Evolutionary conservation across 2,113 vertebrate species (phyloP).

Genomic region (Pelmatolapia mariae): DNA sequence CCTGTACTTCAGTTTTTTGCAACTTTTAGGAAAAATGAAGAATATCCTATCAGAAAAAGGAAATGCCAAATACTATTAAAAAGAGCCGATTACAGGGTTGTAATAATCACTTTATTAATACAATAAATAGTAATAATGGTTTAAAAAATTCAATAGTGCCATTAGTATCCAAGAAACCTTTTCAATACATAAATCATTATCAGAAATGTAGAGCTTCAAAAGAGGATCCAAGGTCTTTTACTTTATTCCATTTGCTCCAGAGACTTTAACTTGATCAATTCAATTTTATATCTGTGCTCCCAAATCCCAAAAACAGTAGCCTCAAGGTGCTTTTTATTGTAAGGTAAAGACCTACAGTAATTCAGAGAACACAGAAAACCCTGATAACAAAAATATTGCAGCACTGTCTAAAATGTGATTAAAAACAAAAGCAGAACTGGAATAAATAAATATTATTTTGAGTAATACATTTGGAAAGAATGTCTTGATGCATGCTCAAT

Average conservation of each 20-base stretch:
- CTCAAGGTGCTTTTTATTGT: background rate
- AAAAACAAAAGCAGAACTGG: too few species aligned
- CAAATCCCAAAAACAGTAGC: accelerated
- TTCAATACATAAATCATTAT: background rate
- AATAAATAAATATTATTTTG: too few species aligned
- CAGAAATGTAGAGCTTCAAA: background rate
- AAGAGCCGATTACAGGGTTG: accelerated
- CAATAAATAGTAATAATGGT: background rate
- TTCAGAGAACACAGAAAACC: background rate
- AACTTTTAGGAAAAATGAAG: background rate
- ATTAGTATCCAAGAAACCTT: background rate
- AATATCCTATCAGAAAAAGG: background rate
- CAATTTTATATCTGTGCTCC: accelerated
- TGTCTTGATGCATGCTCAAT: too few species aligned
- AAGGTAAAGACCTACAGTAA: background rate
- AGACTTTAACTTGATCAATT: background rate
- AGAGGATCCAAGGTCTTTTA: accelerated
- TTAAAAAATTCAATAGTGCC: accelerated
- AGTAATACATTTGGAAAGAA: too few species aligned
- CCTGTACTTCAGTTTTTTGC: background rate
- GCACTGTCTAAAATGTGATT: too few species aligned
- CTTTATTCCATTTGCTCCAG: background rate
- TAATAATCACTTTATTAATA: background rate
- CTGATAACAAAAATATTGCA: background rate
- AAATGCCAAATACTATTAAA: background rate